phyloP scores from a whole-genome alignment of 2,113 vertebrate species.

The Mus musculus region GRCm39 chr4:123373501-123374000 shows the following conservation, averaged over 20 bases:
- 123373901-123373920: conserved; percentile 56
- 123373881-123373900: conserved; percentile 68
- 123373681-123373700: conserved; percentile 39
- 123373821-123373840: conserved; percentile 63
- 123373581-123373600: neutral
- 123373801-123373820: conserved; percentile 71
- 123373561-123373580: neutral
- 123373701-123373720: neutral
- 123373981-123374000: conserved; percentile 95
- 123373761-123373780: neutral
- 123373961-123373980: conserved; percentile 87
- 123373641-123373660: conserved; percentile 1
- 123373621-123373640: conserved; percentile 35
- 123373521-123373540: conserved; percentile 67
- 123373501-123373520: conserved; percentile 33
- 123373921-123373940: conserved; percentile 37
- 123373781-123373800: conserved; percentile 58
- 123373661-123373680: conserved; percentile 4
- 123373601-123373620: conserved; percentile 39
- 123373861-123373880: conserved; percentile 70
- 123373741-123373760: neutral
- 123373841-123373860: conserved; percentile 69
- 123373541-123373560: neutral
- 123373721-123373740: neutral
- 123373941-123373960: neutral